Evolutionary conservation across 2,888 invertebrate species (phyloP).

Genomic region (Oscheius onirici): DNA sequence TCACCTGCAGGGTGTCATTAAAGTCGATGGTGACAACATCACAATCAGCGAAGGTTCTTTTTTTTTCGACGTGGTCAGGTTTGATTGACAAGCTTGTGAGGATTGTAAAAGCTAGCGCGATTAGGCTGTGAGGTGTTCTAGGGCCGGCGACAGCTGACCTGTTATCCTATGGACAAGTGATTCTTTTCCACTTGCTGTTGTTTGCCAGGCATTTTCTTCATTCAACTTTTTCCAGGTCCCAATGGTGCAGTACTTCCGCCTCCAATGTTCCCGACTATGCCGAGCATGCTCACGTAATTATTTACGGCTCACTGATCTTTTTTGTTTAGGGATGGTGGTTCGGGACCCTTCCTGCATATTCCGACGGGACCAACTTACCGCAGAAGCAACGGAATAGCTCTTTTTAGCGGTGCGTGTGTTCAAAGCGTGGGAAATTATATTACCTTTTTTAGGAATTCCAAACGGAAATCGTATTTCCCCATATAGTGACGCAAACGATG

Average conservation of each 20-base stretch:
- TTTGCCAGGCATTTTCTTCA: not conserved
- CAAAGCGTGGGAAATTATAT: no score
- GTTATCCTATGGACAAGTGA: not conserved
- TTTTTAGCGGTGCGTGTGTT: no score
- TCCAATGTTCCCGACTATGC: slow-evolving; percentile 22
- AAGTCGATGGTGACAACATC: slow-evolving; percentile 21
- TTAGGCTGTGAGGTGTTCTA: slow-evolving; percentile 6
- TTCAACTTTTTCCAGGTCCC: not conserved
- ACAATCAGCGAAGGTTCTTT: slow-evolving; percentile 20
- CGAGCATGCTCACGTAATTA: slow-evolving; percentile 1
- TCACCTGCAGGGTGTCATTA: slow-evolving; percentile 44
- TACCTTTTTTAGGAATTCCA: not conserved
- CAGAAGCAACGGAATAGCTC: no score
- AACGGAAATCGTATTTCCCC: slow-evolving; percentile 1
- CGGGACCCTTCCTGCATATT: not conserved
- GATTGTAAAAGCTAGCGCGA: slow-evolving; percentile 17
- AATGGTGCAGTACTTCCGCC: not conserved
- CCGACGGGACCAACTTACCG: no score
- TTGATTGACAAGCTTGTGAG: slow-evolving; percentile 15
- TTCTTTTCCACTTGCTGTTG: not conserved
- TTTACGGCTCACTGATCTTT: not conserved
- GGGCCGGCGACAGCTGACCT: slow-evolving; percentile 19
- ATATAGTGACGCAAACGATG: not conserved
- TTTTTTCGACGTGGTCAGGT: slow-evolving; percentile 1
- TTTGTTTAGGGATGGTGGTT: not conserved